Evolutionary conservation across 2,888 invertebrate genomes (phyloP).

Genomic region (Drosophila pegasa): DNA sequence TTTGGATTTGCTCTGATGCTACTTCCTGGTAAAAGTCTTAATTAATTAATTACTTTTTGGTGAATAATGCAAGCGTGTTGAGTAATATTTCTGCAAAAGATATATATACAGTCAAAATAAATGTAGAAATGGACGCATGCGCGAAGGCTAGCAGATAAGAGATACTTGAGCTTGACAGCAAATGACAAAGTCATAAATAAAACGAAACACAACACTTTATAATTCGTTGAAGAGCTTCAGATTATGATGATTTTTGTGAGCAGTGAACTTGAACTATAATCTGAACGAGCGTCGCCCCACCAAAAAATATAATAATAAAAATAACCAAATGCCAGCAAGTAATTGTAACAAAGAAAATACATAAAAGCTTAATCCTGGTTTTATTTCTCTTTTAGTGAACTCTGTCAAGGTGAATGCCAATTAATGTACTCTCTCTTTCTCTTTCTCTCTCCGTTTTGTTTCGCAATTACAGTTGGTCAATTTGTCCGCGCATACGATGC

Average conservation of each 20-base stretch:
- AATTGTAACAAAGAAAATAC: slow-evolving; percentile 16
- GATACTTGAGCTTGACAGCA: slow-evolving; percentile 40
- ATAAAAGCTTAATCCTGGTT: slow-evolving; percentile 26
- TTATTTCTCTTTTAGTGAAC: slow-evolving; percentile 44
- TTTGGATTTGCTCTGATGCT: slow-evolving; percentile 24
- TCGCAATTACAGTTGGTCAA: slow-evolving; percentile 81
- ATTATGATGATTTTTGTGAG: slow-evolving; percentile 56
- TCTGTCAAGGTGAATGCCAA: slow-evolving; percentile 68
- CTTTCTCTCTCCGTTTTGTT: slow-evolving; percentile 20
- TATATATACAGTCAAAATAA: neutral
- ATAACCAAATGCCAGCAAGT: slow-evolving; percentile 25
- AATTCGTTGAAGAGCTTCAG: slow-evolving; percentile 27
- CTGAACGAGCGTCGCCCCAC: slow-evolving; percentile 39
- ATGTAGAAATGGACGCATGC: slow-evolving; percentile 45
- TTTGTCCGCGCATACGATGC: slow-evolving; percentile 84
- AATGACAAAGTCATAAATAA: slow-evolving; percentile 44
- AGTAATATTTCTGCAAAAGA: slow-evolving; percentile 12
- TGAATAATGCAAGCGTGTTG: slow-evolving; percentile 20
- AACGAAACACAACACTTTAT: slow-evolving; percentile 27
- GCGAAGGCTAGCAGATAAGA: slow-evolving; percentile 54
- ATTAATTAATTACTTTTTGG: slow-evolving; percentile 36
- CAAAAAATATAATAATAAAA: too few relatives aligned
- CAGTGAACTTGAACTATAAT: slow-evolving; percentile 70
- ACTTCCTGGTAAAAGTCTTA: slow-evolving; percentile 21
- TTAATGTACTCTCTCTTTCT: slow-evolving; percentile 59